A percentile compares a stretch with the other conserved stretches of the same genome.
These are phyloP conservation scores for Shinisaurus crocodilurus DNA, from an alignment of 2,113 vertebrate genomes.

Conservation along the genomic window DNA sequence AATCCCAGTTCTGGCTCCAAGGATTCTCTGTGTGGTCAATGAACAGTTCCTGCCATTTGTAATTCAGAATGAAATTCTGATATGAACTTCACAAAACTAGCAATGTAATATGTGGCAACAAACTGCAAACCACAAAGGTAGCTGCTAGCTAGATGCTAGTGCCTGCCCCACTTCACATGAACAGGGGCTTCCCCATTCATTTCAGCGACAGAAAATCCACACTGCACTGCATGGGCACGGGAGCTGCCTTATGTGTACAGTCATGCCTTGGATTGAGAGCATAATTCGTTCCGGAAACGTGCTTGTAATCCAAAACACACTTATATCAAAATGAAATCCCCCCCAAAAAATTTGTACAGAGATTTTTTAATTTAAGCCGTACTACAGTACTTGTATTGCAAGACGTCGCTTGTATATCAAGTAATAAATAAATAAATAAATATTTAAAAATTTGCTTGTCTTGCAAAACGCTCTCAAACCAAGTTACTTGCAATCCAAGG, in stretches of 20 bases:
- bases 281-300: no score
- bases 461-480: no score
- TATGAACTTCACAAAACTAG: background rate
- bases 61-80: background rate
- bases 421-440: no score
- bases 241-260: background rate
- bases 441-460: no score
- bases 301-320: no score
- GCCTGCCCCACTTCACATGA: background rate
- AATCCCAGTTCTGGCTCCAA: background rate
- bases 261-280: no score
- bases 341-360: no score
- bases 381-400: no score
- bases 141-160: background rate
- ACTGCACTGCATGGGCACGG: background rate
- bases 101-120: background rate
- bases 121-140: background rate
- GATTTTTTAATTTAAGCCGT: no score
- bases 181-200: background rate
- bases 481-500: no score
- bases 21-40: background rate
- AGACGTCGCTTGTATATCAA: no score
- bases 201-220: background rate
- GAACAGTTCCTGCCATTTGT: background rate
- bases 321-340: no score